Conservation (phyloP, 2,113 vertebrate species). For the Acanthochromis polyacanthus region DNA sequence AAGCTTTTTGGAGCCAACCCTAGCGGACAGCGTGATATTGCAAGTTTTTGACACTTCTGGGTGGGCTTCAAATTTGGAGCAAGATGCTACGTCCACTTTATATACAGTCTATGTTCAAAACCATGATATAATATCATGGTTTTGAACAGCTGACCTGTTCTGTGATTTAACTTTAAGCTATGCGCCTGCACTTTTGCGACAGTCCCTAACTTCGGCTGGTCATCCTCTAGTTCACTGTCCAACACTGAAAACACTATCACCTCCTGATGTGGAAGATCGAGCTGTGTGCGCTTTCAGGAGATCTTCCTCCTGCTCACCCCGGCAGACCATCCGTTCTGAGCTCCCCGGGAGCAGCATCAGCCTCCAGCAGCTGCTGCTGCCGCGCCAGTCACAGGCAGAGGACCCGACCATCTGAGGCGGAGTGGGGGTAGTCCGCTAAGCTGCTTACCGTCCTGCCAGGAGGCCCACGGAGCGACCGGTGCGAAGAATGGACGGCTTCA, state of each 20-base stretch:
- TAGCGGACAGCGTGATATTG: too few relatives aligned
- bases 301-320: neutral
- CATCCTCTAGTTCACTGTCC: conserved; percentile 11
- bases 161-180: neutral
- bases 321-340: neutral
- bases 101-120: too few relatives aligned
- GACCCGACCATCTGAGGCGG: conserved; percentile 69
- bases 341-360: neutral
- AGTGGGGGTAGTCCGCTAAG: conserved; percentile 69
- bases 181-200: conserved; percentile 31
- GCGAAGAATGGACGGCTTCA: conserved; percentile 46
- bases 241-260: neutral
- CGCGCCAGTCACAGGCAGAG: conserved; percentile 47
- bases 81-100: too few relatives aligned
- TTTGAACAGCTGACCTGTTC: neutral
- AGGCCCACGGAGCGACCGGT: conserved; percentile 48
- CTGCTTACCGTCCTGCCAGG: conserved; percentile 62
- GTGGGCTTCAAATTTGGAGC: too few relatives aligned
- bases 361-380: conserved; percentile 48
- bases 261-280: neutral
- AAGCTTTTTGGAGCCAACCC: too few relatives aligned
- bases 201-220: conserved; percentile 43
- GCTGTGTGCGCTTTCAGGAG: too few relatives aligned
- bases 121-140: too few relatives aligned
- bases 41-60: too few relatives aligned